phyloP scores from a whole-genome alignment of 2,113 vertebrate species.

The Peromyscus maniculatus region DNA sequence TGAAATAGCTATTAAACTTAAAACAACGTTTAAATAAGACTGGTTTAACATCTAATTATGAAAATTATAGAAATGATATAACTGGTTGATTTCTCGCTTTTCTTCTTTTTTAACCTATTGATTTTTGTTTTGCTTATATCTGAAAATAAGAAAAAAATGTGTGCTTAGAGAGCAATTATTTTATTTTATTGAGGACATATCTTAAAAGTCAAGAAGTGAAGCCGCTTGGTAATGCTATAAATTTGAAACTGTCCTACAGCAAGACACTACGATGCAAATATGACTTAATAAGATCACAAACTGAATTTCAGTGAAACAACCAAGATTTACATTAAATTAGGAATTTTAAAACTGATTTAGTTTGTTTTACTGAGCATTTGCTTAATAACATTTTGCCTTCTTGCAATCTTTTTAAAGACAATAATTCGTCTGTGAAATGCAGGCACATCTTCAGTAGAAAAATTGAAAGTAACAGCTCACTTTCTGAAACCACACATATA shows the following conservation, averaged over 20 bases:
- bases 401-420: constrained; percentile 91
- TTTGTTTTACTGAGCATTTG: constrained; percentile 94
- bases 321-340: constrained; percentile 93
- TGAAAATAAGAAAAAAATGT: constrained; percentile 76
- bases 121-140: constrained; percentile 71
- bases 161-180: constrained; percentile 77
- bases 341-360: constrained; percentile 91
- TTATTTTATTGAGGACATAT: constrained; percentile 78
- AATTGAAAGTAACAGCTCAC: constrained; percentile 93
- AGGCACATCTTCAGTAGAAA: constrained; percentile 86
- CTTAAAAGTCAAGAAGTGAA: constrained; percentile 85
- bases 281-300: constrained; percentile 92
- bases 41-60: constrained; percentile 67
- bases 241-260: constrained; percentile 91
- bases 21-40: constrained; percentile 53
- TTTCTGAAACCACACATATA: constrained; percentile 89
- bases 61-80: constrained; percentile 68
- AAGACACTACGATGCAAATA: constrained; percentile 89
- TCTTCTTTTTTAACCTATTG: constrained; percentile 70
- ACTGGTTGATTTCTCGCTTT: constrained; percentile 67
- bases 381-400: constrained; percentile 92
- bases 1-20: constrained; percentile 50
- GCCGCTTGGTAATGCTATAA: constrained; percentile 86
- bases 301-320: constrained; percentile 91
- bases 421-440: constrained; percentile 90